phyloP scores from a whole-genome alignment of 1,140 invertebrate species.

The Matsumurasca onukii region DNA sequence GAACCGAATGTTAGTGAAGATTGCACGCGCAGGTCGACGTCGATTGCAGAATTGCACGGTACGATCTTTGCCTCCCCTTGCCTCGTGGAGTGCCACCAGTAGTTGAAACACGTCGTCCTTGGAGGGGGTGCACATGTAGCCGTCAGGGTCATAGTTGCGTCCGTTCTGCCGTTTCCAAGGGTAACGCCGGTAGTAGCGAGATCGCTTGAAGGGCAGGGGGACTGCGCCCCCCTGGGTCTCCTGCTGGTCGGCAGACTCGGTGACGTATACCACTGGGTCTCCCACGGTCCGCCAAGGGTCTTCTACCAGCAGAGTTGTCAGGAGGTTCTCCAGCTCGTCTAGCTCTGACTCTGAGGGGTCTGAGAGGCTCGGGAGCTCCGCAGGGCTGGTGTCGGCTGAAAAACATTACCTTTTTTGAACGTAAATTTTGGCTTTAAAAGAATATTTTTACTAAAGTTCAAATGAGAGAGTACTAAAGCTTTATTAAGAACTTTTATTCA shows the following conservation, averaged over 20 bases:
- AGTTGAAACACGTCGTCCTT: constrained; percentile 60
- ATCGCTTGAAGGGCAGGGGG: constrained; percentile 48
- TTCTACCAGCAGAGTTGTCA: constrained; percentile 22
- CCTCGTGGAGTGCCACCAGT: constrained; percentile 58
- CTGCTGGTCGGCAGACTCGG: neutral
- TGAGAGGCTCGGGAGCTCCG: neutral
- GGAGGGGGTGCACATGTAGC: constrained; percentile 57
- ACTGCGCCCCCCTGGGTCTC: neutral
- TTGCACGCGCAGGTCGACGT: constrained; percentile 55
- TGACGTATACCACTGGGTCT: constrained; percentile 27
- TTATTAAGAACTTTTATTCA: neutral
- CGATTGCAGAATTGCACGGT: constrained; percentile 63
- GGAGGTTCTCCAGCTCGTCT: constrained; percentile 14
- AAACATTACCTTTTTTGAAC: neutral
- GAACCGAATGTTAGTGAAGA: constrained; percentile 65
- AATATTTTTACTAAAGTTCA: neutral
- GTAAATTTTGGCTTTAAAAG: neutral
- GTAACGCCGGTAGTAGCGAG: constrained; percentile 59
- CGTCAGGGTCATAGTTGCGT: constrained; percentile 55
- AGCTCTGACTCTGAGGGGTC: constrained; percentile 9
- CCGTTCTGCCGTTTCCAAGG: constrained; percentile 60
- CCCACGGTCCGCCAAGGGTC: neutral
- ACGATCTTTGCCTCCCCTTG: constrained; percentile 55
- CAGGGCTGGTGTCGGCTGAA: neutral
- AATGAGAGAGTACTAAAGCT: neutral